Evolutionary conservation across 1,140 invertebrate genomes (phyloP).

Genomic region (Philopotamus ludificatus): DNA sequence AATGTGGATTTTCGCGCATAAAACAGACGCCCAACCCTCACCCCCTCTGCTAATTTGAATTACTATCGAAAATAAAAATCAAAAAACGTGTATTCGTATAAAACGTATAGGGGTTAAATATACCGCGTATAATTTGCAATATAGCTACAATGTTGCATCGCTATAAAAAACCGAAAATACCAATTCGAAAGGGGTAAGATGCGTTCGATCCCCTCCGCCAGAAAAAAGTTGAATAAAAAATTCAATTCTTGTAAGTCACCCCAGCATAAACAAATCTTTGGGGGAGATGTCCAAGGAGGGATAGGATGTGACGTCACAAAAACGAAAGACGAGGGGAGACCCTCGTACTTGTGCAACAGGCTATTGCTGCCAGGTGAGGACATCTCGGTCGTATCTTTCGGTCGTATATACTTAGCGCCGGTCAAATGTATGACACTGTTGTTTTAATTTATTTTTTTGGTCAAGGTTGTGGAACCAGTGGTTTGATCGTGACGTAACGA

Average conservation of each 20-base stretch:
- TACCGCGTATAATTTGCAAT: no score
- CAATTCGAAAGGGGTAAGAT: constrained; percentile 22
- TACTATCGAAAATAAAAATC: no score
- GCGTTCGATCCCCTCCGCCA: background rate
- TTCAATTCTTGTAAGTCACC: constrained; percentile 24
- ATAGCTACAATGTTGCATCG: no score
- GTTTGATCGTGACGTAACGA: constrained; percentile 20
- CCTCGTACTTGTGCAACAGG: constrained; percentile 16
- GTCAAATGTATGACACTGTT: background rate
- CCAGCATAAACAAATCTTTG: constrained; percentile 13
- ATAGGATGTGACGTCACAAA: constrained; percentile 6
- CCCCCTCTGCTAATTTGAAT: no score
- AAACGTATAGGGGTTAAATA: no score
- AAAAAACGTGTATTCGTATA: no score
- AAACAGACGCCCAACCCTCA: no score
- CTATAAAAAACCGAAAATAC: no score
- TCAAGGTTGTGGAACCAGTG: constrained; percentile 10
- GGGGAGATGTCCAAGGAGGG: background rate
- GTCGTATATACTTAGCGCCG: no score
- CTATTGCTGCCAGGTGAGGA: constrained; percentile 14
- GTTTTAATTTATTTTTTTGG: background rate
- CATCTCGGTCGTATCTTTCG: no score
- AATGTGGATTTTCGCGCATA: no score
- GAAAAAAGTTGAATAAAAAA: constrained; percentile 5
- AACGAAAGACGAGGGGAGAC: constrained; percentile 1